Percentiles rank a stretch among this genome's conserved stretches.
phyloP scores from a whole-genome alignment of 2,888 invertebrate species.

The Scaptomyza tumidula region DNA sequence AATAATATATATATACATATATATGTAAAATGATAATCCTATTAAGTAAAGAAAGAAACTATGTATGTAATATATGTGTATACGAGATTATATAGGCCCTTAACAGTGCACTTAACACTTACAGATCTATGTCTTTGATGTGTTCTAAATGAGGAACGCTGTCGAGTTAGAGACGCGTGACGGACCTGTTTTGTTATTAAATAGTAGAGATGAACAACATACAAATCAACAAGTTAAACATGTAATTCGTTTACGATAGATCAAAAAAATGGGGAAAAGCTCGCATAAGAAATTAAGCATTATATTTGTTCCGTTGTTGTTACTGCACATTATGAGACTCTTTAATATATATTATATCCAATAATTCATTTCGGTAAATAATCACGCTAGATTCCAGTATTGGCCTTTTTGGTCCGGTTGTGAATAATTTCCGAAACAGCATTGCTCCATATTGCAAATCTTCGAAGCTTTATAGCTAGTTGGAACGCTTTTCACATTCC shows the following conservation, averaged over 20 bases:
- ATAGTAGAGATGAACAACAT: conserved; percentile 72
- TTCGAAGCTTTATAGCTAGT: conserved; percentile 22
- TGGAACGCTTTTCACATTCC: conserved; percentile 20
- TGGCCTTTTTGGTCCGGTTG: conserved; percentile 27
- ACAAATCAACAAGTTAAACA: conserved; percentile 52
- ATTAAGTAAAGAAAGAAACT: conserved; percentile 44
- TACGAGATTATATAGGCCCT: conserved; percentile 66
- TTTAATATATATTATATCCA: conserved; percentile 25
- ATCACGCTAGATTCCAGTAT: conserved; percentile 22
- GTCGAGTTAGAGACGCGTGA: conserved; percentile 90
- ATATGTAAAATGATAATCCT: conserved; percentile 54
- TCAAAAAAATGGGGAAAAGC: conserved; percentile 11
- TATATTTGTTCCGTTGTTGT: conserved; percentile 14
- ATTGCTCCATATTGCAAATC: conserved; percentile 26
- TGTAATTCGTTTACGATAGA: conserved; percentile 24
- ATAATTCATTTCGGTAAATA: conserved; percentile 15
- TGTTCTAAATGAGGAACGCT: conserved; percentile 88
- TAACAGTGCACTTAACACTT: conserved; percentile 85
- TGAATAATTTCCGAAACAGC: conserved; percentile 23
- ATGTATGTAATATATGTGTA: conserved; percentile 35
- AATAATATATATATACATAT: conserved; percentile 14
- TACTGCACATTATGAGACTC: conserved; percentile 1
- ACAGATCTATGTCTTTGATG: conserved; percentile 89
- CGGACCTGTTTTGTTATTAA: conserved; percentile 86
- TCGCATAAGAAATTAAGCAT: conserved; percentile 9